Percentiles rank a stretch among this genome's conserved stretches.
phyloP scores from a whole-genome alignment of 1,140 invertebrate genomes.

The Dinothrombium tinctorium region DNA sequence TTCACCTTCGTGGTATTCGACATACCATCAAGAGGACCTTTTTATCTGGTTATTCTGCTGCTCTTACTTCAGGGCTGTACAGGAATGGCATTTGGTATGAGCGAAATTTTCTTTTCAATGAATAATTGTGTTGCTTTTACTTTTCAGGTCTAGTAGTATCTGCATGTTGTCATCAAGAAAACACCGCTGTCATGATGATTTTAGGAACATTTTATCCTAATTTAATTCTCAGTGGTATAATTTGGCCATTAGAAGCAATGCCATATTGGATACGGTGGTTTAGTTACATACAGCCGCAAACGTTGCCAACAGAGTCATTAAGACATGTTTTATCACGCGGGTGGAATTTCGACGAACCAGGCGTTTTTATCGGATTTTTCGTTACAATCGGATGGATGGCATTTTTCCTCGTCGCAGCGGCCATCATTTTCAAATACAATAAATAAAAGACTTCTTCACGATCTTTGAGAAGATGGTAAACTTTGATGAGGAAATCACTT shows the following conservation, averaged over 20 bases:
- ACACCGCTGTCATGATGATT: constrained; percentile 71
- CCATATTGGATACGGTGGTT: constrained; percentile 41
- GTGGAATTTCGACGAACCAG: constrained; percentile 50
- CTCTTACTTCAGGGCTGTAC: constrained; percentile 53
- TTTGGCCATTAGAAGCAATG: constrained; percentile 82
- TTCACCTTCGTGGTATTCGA: constrained; percentile 59
- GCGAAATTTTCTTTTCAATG: neutral
- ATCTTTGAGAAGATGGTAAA: too few species aligned
- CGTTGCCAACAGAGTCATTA: constrained; percentile 65
- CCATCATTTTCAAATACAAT: constrained; percentile 21
- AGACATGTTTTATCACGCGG: constrained; percentile 67
- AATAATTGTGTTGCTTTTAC: too few species aligned
- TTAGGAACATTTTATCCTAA: constrained; percentile 80
- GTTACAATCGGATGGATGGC: constrained; percentile 66
- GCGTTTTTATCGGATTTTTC: constrained; percentile 66
- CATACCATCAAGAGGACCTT: constrained; percentile 48
- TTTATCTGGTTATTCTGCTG: constrained; percentile 44
- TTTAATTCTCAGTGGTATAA: constrained; percentile 62
- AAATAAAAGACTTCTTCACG: too few species aligned
- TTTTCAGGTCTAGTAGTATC: constrained; percentile 50
- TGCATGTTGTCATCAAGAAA: constrained; percentile 59
- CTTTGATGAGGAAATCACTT: too few species aligned
- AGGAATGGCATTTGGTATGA: constrained; percentile 58
- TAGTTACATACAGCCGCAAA: constrained; percentile 59
- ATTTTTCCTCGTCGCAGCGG: constrained; percentile 53